Evolutionary conservation across 2,888 invertebrate species (phyloP).

Genomic region (Plebejus argus): DNA sequence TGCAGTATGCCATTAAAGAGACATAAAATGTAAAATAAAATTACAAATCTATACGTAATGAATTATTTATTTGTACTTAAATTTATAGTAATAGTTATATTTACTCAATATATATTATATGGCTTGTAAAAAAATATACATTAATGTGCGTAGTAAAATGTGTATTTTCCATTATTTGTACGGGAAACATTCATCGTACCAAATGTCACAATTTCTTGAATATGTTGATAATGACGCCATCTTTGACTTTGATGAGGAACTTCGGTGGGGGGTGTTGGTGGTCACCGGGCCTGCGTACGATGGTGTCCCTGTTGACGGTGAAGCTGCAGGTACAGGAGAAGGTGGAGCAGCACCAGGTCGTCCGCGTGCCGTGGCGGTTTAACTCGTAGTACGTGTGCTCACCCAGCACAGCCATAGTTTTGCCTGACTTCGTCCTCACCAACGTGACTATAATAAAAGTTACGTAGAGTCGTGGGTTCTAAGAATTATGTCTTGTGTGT

Average conservation of each 20-base stretch:
- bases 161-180: too few relatives aligned
- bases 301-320: slow-evolving; percentile 29
- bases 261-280: slow-evolving; percentile 36
- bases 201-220: slow-evolving; percentile 22
- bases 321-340: slow-evolving; percentile 48
- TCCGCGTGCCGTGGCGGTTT: background rate
- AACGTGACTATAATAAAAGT: background rate
- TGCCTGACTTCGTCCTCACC: slow-evolving; percentile 1
- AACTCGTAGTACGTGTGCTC: slow-evolving; percentile 27
- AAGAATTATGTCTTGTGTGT: background rate
- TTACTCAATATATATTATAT: too few relatives aligned
- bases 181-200: background rate
- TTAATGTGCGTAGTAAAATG: too few relatives aligned
- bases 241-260: slow-evolving; percentile 33
- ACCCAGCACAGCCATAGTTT: background rate
- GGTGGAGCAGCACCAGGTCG: slow-evolving; percentile 24
- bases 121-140: too few relatives aligned
- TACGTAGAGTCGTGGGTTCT: background rate
- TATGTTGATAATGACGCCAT: slow-evolving; percentile 35
- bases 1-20: too few relatives aligned
- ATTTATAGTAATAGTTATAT: too few relatives aligned
- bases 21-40: too few relatives aligned
- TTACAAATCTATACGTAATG: too few relatives aligned
- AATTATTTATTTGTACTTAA: too few relatives aligned
- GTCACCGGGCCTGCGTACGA: slow-evolving; percentile 15